Evolutionary conservation across 2,888 invertebrate genomes (phyloP), one percentile per base, ranked within the genome.

Genomic region (Caradrina clavipalpis): DNA sequence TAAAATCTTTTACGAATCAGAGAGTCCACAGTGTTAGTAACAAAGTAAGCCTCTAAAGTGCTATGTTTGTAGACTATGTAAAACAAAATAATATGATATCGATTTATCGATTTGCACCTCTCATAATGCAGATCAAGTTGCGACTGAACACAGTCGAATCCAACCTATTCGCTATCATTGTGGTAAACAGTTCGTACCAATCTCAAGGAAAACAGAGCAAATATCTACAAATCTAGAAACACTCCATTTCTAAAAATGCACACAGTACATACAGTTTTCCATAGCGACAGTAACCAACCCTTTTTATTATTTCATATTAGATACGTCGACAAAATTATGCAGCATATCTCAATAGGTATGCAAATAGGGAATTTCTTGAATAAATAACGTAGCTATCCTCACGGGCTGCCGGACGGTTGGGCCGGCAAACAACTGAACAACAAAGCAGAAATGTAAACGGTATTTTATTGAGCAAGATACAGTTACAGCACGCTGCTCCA

Each of bases 371-470:
- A 87, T 87, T 86, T 87, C 84, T 85, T 88, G 82, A 85, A 86
- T 86, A 88, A 88, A 88, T 87, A 87, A 83, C 84, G 72, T 70
- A 71, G 73, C 80, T 85, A 84, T 81, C 76, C 84, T 76, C 69
- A 77, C 79, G 82, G 85, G 82, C 76, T 80, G 83, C 81, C 69
- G 82, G 81, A 77, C 82, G 47, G 75, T 61, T 77, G 39, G 39
- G 83, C 62, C 78, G 77, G 86, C 87, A 88, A 88, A 90, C 89
- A 89, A 89, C 86, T 88, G 87, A 86, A 90, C 89, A 88, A 88
- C 88, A 87, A 90, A 91, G 90, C 89, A 86, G 84, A 88, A 92
- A 90, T 90, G 91, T 91, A 92, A 91, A 90, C 89, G 86, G 87
- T 90, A 88, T 91, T 93, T 92, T 90, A 91, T 90, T 87, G 89